phyloP scores from a whole-genome alignment of 2,888 invertebrate genomes.

The Noctuana brunneofusca region DNA sequence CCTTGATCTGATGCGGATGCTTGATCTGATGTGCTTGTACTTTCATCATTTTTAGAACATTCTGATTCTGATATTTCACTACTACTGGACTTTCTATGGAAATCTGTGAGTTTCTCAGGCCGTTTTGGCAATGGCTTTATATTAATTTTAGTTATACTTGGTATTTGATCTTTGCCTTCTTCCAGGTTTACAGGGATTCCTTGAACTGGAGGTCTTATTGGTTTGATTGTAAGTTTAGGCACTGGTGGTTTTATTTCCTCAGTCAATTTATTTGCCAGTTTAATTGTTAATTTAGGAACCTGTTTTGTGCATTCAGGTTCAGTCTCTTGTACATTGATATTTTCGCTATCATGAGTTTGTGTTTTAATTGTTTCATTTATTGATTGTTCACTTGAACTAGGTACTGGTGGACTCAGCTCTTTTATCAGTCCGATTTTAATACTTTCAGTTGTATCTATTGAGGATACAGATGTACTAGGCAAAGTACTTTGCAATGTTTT shows the following conservation, averaged over 20 bases:
- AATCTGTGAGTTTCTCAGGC: constrained; percentile 73
- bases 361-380: constrained; percentile 38
- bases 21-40: constrained; percentile 72
- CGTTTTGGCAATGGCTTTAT: constrained; percentile 78
- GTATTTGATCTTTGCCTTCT: constrained; percentile 59
- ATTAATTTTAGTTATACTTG: constrained; percentile 71
- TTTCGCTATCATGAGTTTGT: constrained; percentile 45
- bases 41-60: constrained; percentile 81
- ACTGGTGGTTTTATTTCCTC: constrained; percentile 69
- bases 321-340: constrained; percentile 42
- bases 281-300: constrained; percentile 79
- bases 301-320: constrained; percentile 62
- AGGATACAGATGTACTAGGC: not conserved
- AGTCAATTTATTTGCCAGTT: constrained; percentile 62
- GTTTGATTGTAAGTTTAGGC: constrained; percentile 73
- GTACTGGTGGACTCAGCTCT: constrained; percentile 53
- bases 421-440: constrained; percentile 44
- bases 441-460: not conserved
- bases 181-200: constrained; percentile 43
- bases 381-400: constrained; percentile 40
- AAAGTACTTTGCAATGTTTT: constrained; percentile 9
- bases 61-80: constrained; percentile 81
- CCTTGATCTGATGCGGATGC: constrained; percentile 72
- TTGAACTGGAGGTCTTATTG: constrained; percentile 56
- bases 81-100: constrained; percentile 76